phyloP scores from a whole-genome alignment of 64 coral and sea anemone genomes.

The Stylophora pistillata region DNA sequence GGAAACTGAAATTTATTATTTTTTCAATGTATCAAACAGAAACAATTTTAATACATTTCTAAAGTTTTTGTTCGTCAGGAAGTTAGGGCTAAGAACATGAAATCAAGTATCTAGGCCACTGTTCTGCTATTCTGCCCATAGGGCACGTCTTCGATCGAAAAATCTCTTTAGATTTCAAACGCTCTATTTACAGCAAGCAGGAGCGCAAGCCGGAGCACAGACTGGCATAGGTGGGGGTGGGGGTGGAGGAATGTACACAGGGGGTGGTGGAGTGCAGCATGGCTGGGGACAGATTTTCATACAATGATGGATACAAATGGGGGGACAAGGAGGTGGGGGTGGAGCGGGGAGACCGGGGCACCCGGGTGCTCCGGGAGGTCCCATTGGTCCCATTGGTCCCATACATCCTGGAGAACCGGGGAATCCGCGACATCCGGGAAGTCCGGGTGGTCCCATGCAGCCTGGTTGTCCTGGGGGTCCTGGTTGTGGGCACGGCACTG shows the following conservation, averaged over 20 bases:
- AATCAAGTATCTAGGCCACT: neutral
- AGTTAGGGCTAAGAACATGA: neutral
- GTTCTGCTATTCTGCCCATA: neutral
- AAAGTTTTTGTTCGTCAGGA: neutral
- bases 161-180: neutral
- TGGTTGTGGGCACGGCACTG: conserved; percentile 62
- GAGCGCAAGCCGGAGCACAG: conserved; percentile 69
- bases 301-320: conserved; percentile 97
- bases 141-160: neutral
- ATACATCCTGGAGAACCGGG: conserved; percentile 65
- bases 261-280: conserved; percentile 69
- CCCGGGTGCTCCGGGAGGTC: conserved; percentile 78
- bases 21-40: too few relatives aligned
- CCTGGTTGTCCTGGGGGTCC: conserved; percentile 89
- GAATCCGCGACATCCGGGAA: conserved; percentile 71
- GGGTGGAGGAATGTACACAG: neutral
- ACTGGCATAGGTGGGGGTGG: conserved; percentile 80
- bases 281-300: conserved; percentile 89
- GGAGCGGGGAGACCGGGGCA: conserved; percentile 87
- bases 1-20: too few relatives aligned
- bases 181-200: conserved; percentile 58
- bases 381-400: conserved; percentile 91
- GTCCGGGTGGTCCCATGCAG: conserved; percentile 82
- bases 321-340: conserved; percentile 87
- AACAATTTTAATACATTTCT: too few relatives aligned